Conservation (phyloP, 2,113 vertebrate species). For the Jaculus jaculus region DNA sequence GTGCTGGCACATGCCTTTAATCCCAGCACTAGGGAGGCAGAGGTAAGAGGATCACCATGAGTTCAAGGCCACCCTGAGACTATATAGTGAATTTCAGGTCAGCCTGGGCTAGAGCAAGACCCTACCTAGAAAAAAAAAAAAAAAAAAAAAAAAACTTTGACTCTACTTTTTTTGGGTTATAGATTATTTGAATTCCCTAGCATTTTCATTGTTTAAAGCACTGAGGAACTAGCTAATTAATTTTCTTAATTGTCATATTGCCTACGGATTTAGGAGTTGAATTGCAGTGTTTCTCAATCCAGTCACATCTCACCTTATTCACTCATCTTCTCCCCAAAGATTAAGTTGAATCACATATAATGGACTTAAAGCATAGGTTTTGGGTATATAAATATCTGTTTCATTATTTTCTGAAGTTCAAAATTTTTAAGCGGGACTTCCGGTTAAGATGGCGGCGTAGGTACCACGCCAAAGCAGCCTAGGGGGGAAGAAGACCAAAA, state of each 20-base stretch:
- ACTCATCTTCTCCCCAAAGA: background rate
- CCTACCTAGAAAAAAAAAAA: no score
- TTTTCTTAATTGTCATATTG: background rate
- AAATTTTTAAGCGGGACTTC: no score
- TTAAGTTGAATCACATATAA: background rate
- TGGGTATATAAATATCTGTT: background rate
- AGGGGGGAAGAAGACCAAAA: no score
- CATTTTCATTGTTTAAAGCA: slow-evolving; percentile 28
- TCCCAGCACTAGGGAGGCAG: no score
- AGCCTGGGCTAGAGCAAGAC: no score
- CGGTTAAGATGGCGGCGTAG: no score
- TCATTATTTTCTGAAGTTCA: slow-evolving; percentile 22
- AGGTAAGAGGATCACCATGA: no score
- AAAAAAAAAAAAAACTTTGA: no score
- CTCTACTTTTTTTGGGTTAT: background rate
- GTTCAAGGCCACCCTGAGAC: no score
- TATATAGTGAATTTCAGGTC: no score
- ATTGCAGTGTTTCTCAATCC: background rate
- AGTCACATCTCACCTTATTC: background rate
- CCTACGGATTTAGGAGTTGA: background rate
- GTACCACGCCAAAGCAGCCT: no score
- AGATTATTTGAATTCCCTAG: background rate
- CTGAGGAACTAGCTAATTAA: background rate
- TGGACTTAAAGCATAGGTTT: background rate
- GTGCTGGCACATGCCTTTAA: no score